phyloP scores from a whole-genome alignment of 1,140 invertebrate species.

The Lutraria rhynchaena region DNA sequence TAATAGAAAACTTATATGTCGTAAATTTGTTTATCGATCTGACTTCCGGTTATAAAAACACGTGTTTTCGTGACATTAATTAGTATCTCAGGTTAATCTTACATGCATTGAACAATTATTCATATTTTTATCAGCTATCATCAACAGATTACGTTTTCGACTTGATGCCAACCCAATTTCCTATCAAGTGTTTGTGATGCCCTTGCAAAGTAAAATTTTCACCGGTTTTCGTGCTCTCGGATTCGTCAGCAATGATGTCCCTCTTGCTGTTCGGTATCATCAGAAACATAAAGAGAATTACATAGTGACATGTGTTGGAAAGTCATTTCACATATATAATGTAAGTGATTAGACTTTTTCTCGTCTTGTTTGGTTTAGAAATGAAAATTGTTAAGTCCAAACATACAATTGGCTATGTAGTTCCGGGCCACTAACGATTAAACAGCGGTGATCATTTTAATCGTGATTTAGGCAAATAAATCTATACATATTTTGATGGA shows the following conservation, averaged over 20 bases:
- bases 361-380: no score
- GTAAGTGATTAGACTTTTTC: conserved; percentile 74
- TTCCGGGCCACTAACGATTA: no score
- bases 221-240: conserved; percentile 91
- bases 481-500: no score
- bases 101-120: not conserved
- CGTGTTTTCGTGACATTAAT: conserved; percentile 45
- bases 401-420: no score
- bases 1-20: conserved; percentile 14
- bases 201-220: conserved; percentile 87
- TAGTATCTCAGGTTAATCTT: not conserved
- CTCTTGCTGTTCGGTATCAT: conserved; percentile 92
- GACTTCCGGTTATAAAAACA: conserved; percentile 47
- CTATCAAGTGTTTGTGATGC: conserved; percentile 60
- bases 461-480: no score
- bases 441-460: no score
- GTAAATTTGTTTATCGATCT: no score
- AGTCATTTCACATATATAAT: conserved; percentile 95
- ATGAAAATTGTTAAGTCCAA: no score
- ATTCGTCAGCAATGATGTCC: conserved; percentile 96
- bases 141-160: not conserved
- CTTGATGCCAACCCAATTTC: not conserved
- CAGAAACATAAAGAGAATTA: conserved; percentile 93
- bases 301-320: conserved; percentile 94
- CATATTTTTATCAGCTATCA: not conserved